A percentile compares a stretch with the other conserved stretches of the same genome.
phyloP scores from a whole-genome alignment of 2,797 vertebrate species.

The Buceros bicornis region DNA sequence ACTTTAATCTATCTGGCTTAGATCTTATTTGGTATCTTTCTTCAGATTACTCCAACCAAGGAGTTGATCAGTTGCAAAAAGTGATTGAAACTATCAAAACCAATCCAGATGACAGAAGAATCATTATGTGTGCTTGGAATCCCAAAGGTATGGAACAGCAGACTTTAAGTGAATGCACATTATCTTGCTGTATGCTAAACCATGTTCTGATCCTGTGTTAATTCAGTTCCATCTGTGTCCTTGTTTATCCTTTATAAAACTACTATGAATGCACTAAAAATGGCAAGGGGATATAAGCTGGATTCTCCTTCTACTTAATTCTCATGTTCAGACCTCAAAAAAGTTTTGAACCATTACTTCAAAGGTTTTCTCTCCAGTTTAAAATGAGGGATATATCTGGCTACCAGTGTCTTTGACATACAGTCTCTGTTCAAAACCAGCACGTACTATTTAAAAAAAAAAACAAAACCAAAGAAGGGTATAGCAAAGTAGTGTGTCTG shows the following conservation, averaged over 20 bases:
- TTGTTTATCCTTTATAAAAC: not conserved
- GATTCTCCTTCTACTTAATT: not conserved
- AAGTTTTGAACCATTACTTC: not conserved
- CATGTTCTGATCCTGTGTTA: not conserved
- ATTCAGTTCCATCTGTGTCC: not conserved
- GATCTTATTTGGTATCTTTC: not conserved
- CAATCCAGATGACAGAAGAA: conserved; percentile 93
- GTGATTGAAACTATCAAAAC: conserved; percentile 93
- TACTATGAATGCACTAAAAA: not conserved
- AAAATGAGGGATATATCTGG: not conserved
- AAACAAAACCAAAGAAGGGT: not conserved
- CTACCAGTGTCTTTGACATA: not conserved
- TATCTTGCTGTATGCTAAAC: not conserved
- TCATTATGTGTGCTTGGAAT: conserved; percentile 98
- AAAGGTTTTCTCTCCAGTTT: not conserved
- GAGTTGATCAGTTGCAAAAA: conserved; percentile 94
- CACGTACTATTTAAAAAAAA: not conserved
- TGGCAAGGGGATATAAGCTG: not conserved
- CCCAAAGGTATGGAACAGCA: conserved; percentile 88
- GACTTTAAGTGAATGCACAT: not conserved
- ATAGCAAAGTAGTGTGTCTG: not conserved
- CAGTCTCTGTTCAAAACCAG: not conserved
- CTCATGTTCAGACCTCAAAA: not conserved
- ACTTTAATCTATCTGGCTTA: not conserved
- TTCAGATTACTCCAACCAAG: conserved; percentile 93